Percentiles rank a stretch among this genome's conserved stretches.
phyloP scores from a whole-genome alignment of 2,113 vertebrate genomes.

The Erinaceus europaeus region DNA sequence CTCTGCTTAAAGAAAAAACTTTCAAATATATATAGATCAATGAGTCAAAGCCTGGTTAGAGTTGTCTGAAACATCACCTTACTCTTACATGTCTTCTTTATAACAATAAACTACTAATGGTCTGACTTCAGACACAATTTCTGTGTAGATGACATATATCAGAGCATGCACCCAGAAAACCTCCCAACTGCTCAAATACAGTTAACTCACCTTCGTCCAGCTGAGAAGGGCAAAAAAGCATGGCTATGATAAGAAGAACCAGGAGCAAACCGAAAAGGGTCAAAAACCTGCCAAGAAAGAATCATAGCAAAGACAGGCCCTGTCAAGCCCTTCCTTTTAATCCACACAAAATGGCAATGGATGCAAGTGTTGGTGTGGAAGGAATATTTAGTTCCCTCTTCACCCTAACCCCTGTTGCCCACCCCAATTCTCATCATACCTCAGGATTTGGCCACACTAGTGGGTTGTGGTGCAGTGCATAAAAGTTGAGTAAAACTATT shows the following conservation, averaged over 20 bases:
- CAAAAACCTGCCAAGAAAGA: constrained; percentile 79
- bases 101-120: neutral
- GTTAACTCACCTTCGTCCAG: constrained; percentile 55
- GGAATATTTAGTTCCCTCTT: neutral
- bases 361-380: neutral
- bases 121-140: neutral
- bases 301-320: neutral
- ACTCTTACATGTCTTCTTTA: neutral
- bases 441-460: constrained; percentile 85
- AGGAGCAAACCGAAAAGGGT: constrained; percentile 85
- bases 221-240: constrained; percentile 88
- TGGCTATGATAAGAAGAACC: constrained; percentile 78
- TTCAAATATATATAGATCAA: no score
- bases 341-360: neutral
- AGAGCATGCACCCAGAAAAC: neutral
- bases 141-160: neutral
- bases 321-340: neutral
- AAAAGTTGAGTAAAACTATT: constrained; percentile 74
- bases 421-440: constrained; percentile 31
- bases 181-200: no score
- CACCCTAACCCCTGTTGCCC: no score
- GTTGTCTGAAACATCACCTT: neutral
- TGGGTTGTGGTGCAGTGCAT: constrained; percentile 82
- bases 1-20: no score
- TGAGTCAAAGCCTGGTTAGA: no score